Conservation (phyloP, 1,140 invertebrate species). For the Rhopalosiphum padi region DNA sequence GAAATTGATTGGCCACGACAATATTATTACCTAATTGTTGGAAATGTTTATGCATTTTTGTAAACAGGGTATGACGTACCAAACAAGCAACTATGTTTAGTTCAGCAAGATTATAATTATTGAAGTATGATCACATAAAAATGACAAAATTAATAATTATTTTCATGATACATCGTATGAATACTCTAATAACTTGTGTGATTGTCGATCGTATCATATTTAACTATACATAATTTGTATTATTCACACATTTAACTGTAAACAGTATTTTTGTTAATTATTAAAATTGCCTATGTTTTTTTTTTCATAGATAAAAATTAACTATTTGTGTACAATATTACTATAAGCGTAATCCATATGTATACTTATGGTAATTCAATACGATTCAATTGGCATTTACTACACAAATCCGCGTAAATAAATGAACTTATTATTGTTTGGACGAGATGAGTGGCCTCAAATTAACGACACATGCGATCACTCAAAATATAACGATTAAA, state of each 20-base stretch:
- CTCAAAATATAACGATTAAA: too few relatives aligned
- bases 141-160: too few relatives aligned
- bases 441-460: background rate
- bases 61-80: background rate
- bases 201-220: too few relatives aligned
- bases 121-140: background rate
- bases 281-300: background rate
- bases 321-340: background rate
- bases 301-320: background rate
- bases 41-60: background rate
- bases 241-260: too few relatives aligned
- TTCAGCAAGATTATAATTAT: background rate
- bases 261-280: too few relatives aligned
- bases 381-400: background rate
- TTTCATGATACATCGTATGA: too few relatives aligned
- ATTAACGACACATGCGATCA: background rate
- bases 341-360: too few relatives aligned
- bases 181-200: too few relatives aligned
- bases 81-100: background rate
- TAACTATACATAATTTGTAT: too few relatives aligned
- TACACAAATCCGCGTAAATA: background rate
- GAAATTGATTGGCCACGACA: background rate
- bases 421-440: background rate
- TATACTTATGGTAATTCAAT: background rate
- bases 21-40: background rate